These are phyloP conservation scores for Rhabdomys pumilio DNA, from an alignment of 2,797 vertebrate species.

Conservation along the genomic window DNA sequence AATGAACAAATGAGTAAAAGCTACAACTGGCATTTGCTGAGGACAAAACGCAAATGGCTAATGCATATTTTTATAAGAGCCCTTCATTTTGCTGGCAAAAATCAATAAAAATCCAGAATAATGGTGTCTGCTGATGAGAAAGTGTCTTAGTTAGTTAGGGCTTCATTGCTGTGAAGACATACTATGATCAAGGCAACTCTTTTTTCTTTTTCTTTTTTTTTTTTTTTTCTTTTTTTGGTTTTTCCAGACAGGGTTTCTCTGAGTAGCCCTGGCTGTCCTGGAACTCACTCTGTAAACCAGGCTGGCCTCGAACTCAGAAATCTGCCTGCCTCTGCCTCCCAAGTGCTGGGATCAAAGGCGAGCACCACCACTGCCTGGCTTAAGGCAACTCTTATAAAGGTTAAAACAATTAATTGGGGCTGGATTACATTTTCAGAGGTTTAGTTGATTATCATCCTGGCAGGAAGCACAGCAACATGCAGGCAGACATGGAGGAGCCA, in stretches of 20 bases:
- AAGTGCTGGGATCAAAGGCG: too few relatives aligned
- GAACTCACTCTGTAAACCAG: too few relatives aligned
- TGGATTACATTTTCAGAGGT: not conserved
- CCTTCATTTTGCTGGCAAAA: constrained; percentile 11
- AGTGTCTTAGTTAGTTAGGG: not conserved
- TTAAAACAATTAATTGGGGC: not conserved
- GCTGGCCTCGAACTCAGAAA: too few relatives aligned
- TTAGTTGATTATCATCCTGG: not conserved
- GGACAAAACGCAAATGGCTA: constrained; percentile 28
- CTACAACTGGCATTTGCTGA: constrained; percentile 12
- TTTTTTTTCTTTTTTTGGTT: too few relatives aligned
- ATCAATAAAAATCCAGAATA: constrained; percentile 39
- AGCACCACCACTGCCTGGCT: too few relatives aligned
- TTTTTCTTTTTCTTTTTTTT: too few relatives aligned
- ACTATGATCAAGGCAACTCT: not conserved
- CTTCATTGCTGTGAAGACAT: not conserved
- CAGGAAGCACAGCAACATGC: not conserved
- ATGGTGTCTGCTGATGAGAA: not conserved
- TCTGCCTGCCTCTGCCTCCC: too few relatives aligned
- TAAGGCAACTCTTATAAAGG: too few relatives aligned
- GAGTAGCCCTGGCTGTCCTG: too few relatives aligned
- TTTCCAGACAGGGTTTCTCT: too few relatives aligned
- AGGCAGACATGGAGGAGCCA: not conserved
- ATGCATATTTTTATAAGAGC: not conserved
- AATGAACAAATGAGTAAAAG: not conserved